These are phyloP conservation scores for Lepidostoma basale DNA, from an alignment of 1,140 invertebrate species.

Conservation along the genomic window DNA sequence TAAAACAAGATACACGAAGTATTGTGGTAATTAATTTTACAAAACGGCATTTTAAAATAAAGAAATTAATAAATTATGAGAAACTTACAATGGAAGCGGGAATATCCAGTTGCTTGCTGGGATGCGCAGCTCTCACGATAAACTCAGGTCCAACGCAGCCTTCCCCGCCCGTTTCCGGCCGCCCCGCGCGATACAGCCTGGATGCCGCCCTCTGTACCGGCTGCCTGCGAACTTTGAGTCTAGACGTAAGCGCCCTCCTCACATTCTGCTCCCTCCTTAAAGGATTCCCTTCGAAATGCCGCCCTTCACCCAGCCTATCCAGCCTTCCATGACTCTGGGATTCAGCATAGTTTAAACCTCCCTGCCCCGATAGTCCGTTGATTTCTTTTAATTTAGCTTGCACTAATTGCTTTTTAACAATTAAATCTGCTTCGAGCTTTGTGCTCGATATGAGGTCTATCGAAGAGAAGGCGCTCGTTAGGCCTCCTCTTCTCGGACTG, in stretches of 20 bases:
- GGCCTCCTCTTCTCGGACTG: slow-evolving; percentile 51
- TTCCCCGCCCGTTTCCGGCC: slow-evolving; percentile 51
- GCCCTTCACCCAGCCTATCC: neutral
- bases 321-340: neutral
- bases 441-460: slow-evolving; percentile 57
- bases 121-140: slow-evolving; percentile 70
- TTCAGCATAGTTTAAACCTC: no score
- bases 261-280: slow-evolving; percentile 30
- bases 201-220: slow-evolving; percentile 76
- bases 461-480: slow-evolving; percentile 60
- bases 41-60: no score
- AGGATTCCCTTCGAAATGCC: slow-evolving; percentile 6
- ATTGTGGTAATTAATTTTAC: no score
- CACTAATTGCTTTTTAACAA: neutral
- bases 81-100: slow-evolving; percentile 58
- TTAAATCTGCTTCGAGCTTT: slow-evolving; percentile 48
- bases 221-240: slow-evolving; percentile 56
- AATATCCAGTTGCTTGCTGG: slow-evolving; percentile 65
- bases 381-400: neutral
- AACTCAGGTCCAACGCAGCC: slow-evolving; percentile 75
- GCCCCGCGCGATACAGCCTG: slow-evolving; percentile 67
- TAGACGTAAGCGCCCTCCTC: slow-evolving; percentile 20
- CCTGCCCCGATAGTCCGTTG: neutral
- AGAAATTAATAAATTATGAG: no score
- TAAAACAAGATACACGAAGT: no score